Evolutionary conservation across 2,888 invertebrate genomes (phyloP), one percentile per base, ranked within the genome.

Genomic region (Stenodera caucasica): DNA sequence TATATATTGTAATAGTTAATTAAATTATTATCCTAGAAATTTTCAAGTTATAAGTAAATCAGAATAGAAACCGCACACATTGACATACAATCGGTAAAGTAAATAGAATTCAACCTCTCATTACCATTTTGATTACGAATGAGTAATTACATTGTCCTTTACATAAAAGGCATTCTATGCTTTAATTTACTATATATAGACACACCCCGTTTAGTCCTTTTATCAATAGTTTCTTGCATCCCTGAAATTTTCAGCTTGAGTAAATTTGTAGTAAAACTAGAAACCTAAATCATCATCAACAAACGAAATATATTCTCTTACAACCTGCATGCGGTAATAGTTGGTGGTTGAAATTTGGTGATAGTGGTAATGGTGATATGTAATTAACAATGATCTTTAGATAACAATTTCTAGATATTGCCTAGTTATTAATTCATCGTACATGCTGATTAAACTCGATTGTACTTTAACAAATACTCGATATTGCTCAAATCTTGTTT

Each of bases 321-420:
- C 23, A 26, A 40, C 53, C 58, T 59, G 15, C 6, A 9, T 40
- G 5, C 15, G 21, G 45, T 45, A 3, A 12, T 21, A 0, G 40
- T 18, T 40, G 37, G 8, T 37, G 14, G 14, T 4, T 3, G 35
- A 14, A 14, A 14, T 4, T 8, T 14, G 11, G 18, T 18, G 45
- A 2, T 45, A 21, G 37, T 37, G 21, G 11, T 56, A n/a, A n/a
- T n/a, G 66, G 67, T 63, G 57, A 56, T 57, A 61, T 56, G 67
- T 67, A 67, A 67, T 67, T 67, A 63, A 63, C 61, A 64, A 35
- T 61, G 55, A 61, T 59, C 63, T 56, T 55, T 50, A 53, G 64
- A 40, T 63, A 64, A 62, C 66, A 66, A 63, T 66, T 52, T 63
- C 51, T 57, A 45, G 64, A n/a, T n/a, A n/a, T n/a, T n/a, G n/a